Evolutionary conservation across 2,888 invertebrate genomes (phyloP).

Genomic region (Teleogryllus oceanicus): DNA sequence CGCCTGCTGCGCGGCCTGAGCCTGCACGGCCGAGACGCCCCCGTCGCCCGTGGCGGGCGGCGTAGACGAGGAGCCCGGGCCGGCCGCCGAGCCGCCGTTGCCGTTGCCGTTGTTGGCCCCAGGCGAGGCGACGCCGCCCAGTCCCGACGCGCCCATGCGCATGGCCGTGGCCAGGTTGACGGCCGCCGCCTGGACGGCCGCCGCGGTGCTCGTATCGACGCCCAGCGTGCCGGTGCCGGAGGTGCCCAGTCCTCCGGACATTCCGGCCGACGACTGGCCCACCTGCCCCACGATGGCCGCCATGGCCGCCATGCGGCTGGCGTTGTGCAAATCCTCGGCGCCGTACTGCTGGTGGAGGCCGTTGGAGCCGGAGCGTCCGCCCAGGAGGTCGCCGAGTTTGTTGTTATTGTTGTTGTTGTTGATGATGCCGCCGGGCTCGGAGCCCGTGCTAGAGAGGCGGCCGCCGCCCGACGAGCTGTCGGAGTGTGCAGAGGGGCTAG

Average conservation of each 20-base stretch:
- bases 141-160: conserved; percentile 48
- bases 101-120: conserved; percentile 38
- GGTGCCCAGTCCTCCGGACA: conserved; percentile 56
- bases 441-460: conserved; percentile 62
- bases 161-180: conserved; percentile 74
- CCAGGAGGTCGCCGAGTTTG: conserved; percentile 48
- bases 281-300: conserved; percentile 45
- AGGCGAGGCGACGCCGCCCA: conserved; percentile 38
- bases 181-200: conserved; percentile 68
- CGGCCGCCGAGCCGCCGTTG: conserved; percentile 28
- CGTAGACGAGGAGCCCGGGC: conserved; percentile 26
- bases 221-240: conserved; percentile 63
- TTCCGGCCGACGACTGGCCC: conserved; percentile 31
- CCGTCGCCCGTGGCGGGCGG: conserved; percentile 40
- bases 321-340: conserved; percentile 58
- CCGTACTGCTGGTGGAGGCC: conserved; percentile 61
- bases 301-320: conserved; percentile 50
- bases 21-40: conserved; percentile 47
- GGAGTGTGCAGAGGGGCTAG: conserved; percentile 80
- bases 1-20: conserved; percentile 42
- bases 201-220: conserved; percentile 43
- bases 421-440: conserved; percentile 39
- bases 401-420: conserved; percentile 40
- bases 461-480: conserved; percentile 76
- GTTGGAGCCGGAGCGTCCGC: conserved; percentile 51